Conservation (phyloP, 2,888 invertebrate species). For the Caenorhabditis sp. region DNA sequence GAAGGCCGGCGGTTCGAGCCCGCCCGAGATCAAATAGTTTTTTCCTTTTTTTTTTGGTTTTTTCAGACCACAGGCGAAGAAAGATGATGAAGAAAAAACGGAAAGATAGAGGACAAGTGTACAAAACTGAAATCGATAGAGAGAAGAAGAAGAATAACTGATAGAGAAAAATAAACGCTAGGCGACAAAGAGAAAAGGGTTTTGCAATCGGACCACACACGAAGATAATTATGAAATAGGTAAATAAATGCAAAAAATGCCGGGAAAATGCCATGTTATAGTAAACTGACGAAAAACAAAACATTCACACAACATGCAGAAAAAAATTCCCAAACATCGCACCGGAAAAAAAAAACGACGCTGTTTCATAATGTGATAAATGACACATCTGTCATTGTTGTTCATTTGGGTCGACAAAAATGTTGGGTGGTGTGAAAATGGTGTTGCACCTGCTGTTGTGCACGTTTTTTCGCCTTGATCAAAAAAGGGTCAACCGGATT, state of each 20-base stretch:
- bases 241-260: neutral
- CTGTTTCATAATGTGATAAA: no score
- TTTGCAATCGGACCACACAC: no score
- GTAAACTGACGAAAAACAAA: no score
- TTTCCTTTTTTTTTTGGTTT: neutral
- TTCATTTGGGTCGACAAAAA: no score
- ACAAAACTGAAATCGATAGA: neutral
- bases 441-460: no score
- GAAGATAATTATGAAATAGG: neutral
- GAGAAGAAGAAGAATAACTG: neutral
- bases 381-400: no score
- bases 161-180: neutral
- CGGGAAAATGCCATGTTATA: neutral
- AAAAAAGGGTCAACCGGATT: no score
- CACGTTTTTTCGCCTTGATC: no score
- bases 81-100: neutral
- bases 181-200: neutral
- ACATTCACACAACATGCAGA: no score
- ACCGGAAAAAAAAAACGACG: no score
- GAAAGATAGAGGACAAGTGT: neutral
- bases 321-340: no score
- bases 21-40: conserved; percentile 60
- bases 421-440: no score
- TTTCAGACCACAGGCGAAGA: neutral
- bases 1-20: conserved; percentile 69